Evolutionary conservation across 2,888 invertebrate genomes (phyloP).

Genomic region (Brachypterus glaber): DNA sequence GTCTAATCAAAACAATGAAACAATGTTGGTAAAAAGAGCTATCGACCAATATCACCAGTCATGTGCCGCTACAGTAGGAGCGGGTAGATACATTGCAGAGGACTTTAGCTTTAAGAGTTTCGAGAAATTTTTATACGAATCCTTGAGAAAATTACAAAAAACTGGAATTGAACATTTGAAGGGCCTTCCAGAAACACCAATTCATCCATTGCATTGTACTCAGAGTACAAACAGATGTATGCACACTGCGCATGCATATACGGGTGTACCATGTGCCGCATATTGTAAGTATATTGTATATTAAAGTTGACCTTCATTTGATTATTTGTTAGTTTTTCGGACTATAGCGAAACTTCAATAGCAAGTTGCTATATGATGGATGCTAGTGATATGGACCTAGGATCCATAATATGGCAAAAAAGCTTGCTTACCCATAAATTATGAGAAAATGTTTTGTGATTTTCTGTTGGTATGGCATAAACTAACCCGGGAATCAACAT

Average conservation of each 20-base stretch:
- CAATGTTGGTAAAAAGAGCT: slow-evolving; percentile 76
- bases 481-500: no score
- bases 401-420: no score
- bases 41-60: slow-evolving; percentile 76
- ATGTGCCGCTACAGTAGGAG: slow-evolving; percentile 58
- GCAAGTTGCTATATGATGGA: no score
- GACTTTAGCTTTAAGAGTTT: slow-evolving; percentile 68
- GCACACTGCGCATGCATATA: slow-evolving; percentile 86
- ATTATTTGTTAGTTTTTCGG: no score
- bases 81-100: slow-evolving; percentile 54
- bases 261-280: slow-evolving; percentile 78
- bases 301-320: no score
- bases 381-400: no score
- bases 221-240: slow-evolving; percentile 82
- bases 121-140: slow-evolving; percentile 82
- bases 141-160: slow-evolving; percentile 67
- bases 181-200: slow-evolving; percentile 34
- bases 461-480: no score
- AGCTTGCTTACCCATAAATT: no score
- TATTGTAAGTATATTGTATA: slow-evolving; percentile 84
- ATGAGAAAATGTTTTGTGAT: no score
- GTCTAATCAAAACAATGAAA: slow-evolving; percentile 79
- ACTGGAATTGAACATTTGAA: slow-evolving; percentile 55
- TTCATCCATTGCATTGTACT: slow-evolving; percentile 71
- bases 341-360: no score